These are phyloP conservation scores for Mola mola DNA, from an alignment of 2,113 vertebrate genomes.

Conservation along the genomic window DNA sequence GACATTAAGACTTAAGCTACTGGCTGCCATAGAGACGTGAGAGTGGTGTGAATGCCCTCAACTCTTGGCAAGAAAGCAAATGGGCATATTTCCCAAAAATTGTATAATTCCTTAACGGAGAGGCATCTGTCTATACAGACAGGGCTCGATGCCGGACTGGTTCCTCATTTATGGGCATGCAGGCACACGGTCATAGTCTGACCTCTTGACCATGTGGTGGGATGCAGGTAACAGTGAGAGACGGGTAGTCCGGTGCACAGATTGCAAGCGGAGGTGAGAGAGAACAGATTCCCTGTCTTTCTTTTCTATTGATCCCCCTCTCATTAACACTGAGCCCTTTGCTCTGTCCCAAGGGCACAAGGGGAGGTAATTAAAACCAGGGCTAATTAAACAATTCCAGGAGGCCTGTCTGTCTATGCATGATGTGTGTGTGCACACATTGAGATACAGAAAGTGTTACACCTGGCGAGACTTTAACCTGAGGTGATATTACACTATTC, in stretches of 20 bases:
- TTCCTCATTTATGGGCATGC: neutral
- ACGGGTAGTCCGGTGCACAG: conserved; percentile 37
- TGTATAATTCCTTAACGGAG: neutral
- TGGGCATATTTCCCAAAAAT: neutral
- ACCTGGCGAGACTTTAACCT: conserved; percentile 44
- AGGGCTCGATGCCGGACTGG: neutral
- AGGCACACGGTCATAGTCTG: conserved; percentile 3
- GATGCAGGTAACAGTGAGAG: conserved; percentile 30
- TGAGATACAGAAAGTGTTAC: conserved; percentile 11
- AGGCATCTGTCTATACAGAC: neutral
- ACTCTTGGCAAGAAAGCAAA: neutral
- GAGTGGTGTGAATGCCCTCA: too few relatives aligned
- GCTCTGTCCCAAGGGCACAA: conserved; percentile 64
- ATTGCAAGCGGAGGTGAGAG: conserved; percentile 39
- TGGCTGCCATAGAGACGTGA: too few relatives aligned
- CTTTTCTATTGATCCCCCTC: conserved; percentile 69
- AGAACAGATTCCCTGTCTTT: conserved; percentile 56
- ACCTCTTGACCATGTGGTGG: conserved; percentile 34
- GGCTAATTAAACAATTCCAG: conserved; percentile 72
- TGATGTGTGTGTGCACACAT: neutral
- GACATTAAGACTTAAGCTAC: neutral
- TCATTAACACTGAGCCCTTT: conserved; percentile 73
- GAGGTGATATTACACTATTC: conserved; percentile 10
- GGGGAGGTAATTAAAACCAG: conserved; percentile 74
- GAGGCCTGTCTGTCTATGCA: conserved; percentile 19